phyloP scores from a whole-genome alignment of 2,113 vertebrate genomes.

The Pithys albifrons region DNA sequence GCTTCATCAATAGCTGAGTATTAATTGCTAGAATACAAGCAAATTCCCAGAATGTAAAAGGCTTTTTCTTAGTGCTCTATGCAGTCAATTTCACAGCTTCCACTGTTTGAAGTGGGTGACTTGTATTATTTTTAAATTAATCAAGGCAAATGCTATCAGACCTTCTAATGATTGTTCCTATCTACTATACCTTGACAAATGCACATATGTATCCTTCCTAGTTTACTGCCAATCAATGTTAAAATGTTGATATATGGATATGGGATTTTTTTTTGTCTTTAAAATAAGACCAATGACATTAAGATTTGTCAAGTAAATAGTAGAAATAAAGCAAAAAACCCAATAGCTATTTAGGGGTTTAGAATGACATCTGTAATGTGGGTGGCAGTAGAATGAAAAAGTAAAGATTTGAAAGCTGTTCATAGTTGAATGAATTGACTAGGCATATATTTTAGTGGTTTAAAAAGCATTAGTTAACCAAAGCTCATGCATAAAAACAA shows the following conservation, averaged over 20 bases:
- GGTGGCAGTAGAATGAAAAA: constrained; percentile 37
- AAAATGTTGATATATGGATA: not conserved
- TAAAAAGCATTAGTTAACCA: constrained; percentile 21
- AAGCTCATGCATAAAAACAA: not conserved
- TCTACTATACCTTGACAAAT: not conserved
- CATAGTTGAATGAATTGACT: constrained; percentile 36
- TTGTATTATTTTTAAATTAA: not conserved
- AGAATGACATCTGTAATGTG: constrained; percentile 62
- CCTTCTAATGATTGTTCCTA: not conserved
- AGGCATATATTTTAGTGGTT: not conserved
- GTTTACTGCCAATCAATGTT: not conserved
- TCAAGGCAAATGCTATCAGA: not conserved
- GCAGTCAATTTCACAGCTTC: not conserved
- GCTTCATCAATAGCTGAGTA: not conserved
- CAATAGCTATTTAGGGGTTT: constrained; percentile 13
- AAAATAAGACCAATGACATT: constrained; percentile 54
- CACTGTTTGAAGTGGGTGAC: not conserved
- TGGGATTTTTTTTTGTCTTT: constrained; percentile 48
- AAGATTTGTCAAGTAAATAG: constrained; percentile 48
- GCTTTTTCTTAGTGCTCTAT: not conserved
- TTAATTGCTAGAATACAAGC: not conserved
- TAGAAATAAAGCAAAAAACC: constrained; percentile 40
- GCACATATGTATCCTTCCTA: not conserved
- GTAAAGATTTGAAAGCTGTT: constrained; percentile 51
- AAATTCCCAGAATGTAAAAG: not conserved